A percentile compares a stretch with the other conserved stretches of the same genome.
Conservation (phyloP, 2,113 vertebrate genomes). For the Oxyura jamaicensis region DNA sequence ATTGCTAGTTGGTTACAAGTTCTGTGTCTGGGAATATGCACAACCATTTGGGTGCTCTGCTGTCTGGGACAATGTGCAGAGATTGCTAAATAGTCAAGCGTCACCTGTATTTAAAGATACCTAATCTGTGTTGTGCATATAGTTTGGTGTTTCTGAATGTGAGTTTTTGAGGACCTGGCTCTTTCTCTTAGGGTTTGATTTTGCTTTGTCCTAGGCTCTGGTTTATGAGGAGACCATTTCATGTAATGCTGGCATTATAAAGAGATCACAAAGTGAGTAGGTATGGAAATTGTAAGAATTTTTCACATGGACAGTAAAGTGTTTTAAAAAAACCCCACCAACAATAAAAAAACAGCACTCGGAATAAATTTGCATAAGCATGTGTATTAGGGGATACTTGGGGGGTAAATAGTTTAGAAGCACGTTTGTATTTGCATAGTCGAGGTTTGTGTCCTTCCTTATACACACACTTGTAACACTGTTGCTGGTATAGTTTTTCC, state of each 20-base stretch:
- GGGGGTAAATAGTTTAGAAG: neutral
- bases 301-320: neutral
- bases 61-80: neutral
- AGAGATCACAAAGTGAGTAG: neutral
- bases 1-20: neutral
- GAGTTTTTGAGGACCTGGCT: neutral
- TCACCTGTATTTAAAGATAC: neutral
- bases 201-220: neutral
- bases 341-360: neutral
- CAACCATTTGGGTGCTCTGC: neutral
- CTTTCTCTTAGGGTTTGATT: neutral
- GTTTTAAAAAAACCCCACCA: fast-evolving
- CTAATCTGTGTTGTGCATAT: neutral
- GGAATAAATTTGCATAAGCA: neutral
- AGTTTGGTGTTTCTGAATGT: neutral
- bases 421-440: neutral
- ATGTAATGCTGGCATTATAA: neutral
- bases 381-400: neutral
- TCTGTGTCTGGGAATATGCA: neutral
- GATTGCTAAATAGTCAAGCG: neutral
- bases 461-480: neutral
- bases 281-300: neutral
- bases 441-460: neutral
- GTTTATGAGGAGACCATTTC: neutral
- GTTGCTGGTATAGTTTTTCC: neutral